These are phyloP conservation scores for Drosophila parvula DNA, from an alignment of 1,140 invertebrate species.

Conservation along the genomic window DNA sequence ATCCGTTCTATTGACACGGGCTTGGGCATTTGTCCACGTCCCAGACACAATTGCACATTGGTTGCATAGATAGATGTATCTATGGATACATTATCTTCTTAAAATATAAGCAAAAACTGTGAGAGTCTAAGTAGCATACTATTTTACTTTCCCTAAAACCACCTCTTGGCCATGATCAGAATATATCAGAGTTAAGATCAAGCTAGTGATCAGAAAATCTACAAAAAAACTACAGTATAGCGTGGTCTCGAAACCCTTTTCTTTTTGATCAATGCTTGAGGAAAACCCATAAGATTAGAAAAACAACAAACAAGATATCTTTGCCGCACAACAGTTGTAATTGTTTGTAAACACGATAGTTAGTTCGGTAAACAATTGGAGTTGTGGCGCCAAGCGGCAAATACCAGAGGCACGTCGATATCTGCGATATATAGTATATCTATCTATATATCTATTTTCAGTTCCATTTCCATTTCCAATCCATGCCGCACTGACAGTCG, in stretches of 20 bases:
- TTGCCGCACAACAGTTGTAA: slow-evolving; percentile 68
- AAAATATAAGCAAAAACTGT: no score
- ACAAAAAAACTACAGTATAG: neutral
- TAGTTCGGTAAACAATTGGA: slow-evolving; percentile 69
- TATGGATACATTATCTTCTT: neutral
- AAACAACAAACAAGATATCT: slow-evolving; percentile 43
- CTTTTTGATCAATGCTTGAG: slow-evolving; percentile 6
- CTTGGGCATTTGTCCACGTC: slow-evolving; percentile 18
- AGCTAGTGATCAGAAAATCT: neutral
- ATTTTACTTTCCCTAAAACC: neutral
- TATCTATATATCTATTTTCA: slow-evolving; percentile 31
- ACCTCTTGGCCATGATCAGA: neutral
- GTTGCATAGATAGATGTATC: neutral
- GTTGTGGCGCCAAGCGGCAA: slow-evolving; percentile 76
- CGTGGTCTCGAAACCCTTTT: no score
- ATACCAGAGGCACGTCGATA: slow-evolving; percentile 48
- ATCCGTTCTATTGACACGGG: slow-evolving; percentile 53
- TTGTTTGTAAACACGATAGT: slow-evolving; percentile 81
- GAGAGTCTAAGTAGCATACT: neutral
- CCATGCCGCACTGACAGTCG: slow-evolving; percentile 33
- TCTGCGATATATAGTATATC: slow-evolving; percentile 34
- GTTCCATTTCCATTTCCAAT: slow-evolving; percentile 14
- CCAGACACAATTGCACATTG: slow-evolving; percentile 8
- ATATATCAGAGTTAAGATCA: neutral
- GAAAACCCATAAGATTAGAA: slow-evolving; percentile 4